Percentiles rank a stretch among this genome's conserved stretches.
Evolutionary conservation across 1,140 invertebrate species (phyloP).

Genomic region (Hypothenemus hampei): DNA sequence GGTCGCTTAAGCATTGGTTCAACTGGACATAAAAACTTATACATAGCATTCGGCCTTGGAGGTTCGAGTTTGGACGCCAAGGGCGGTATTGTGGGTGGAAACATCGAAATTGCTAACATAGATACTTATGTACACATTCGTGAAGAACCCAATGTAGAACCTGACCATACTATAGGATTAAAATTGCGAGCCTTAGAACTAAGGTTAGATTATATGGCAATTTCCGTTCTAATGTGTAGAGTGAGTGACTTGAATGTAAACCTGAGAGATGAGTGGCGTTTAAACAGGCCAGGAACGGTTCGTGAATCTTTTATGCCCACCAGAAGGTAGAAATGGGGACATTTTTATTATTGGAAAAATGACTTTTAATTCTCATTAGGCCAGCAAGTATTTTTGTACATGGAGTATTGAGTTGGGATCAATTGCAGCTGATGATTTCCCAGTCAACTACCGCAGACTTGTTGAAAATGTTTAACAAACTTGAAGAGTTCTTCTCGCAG

Average conservation of each 20-base stretch:
- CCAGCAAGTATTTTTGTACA: slow-evolving; percentile 90
- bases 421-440: slow-evolving; percentile 92
- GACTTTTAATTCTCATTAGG: slow-evolving; percentile 46
- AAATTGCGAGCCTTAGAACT: slow-evolving; percentile 81
- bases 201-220: slow-evolving; percentile 94
- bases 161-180: slow-evolving; percentile 82
- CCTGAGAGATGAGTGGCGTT: slow-evolving; percentile 78
- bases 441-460: slow-evolving; percentile 95
- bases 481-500: slow-evolving; percentile 95
- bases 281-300: slow-evolving; percentile 35
- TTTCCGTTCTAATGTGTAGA: slow-evolving; percentile 84
- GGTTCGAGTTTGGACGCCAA: slow-evolving; percentile 91
- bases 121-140: slow-evolving; percentile 83
- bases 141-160: slow-evolving; percentile 85
- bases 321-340: slow-evolving; percentile 44
- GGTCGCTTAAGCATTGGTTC: slow-evolving; percentile 91
- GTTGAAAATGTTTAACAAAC: slow-evolving; percentile 92
- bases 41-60: slow-evolving; percentile 80
- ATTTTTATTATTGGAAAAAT: not conserved
- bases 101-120: slow-evolving; percentile 84
- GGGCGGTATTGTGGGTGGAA: slow-evolving; percentile 93
- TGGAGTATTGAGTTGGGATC: slow-evolving; percentile 90
- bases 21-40: slow-evolving; percentile 89
- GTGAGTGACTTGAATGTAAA: slow-evolving; percentile 77
- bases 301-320: slow-evolving; percentile 53